phyloP scores from a whole-genome alignment of 2,113 vertebrate species.

The Siphamia tubifer region DNA sequence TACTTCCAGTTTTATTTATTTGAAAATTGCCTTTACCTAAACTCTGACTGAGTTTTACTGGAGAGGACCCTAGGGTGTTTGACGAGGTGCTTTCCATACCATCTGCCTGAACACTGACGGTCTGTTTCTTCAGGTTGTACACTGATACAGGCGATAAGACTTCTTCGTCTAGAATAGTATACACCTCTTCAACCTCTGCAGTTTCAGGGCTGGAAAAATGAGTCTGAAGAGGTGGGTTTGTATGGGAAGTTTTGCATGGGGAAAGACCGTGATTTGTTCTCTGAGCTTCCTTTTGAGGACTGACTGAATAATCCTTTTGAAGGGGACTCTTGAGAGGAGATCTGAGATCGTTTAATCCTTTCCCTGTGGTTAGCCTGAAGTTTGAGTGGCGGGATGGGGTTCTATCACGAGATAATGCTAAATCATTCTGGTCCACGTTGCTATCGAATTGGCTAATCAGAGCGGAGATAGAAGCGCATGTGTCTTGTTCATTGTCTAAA shows the following conservation, averaged over 20 bases:
- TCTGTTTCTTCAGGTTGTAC: slow-evolving; percentile 60
- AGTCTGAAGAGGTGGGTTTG: slow-evolving; percentile 33
- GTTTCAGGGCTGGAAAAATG: slow-evolving; percentile 79
- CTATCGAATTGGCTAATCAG: slow-evolving; percentile 86
- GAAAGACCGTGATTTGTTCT: slow-evolving; percentile 26
- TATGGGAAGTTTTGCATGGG: slow-evolving; percentile 2
- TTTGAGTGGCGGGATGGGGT: slow-evolving; percentile 23
- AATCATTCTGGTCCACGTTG: slow-evolving; percentile 66
- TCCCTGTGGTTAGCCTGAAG: slow-evolving; percentile 12
- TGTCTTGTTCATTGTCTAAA: slow-evolving; percentile 80
- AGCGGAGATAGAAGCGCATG: slow-evolving; percentile 85
- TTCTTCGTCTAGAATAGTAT: slow-evolving; percentile 80
- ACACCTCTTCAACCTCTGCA: slow-evolving; percentile 73
- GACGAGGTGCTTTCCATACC: slow-evolving; percentile 26
- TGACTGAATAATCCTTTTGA: background rate
- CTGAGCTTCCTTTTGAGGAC: slow-evolving; percentile 39
- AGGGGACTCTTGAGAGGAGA: slow-evolving; percentile 26
- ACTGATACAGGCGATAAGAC: slow-evolving; percentile 72
- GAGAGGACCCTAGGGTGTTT: slow-evolving; percentile 49
- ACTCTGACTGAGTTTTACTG: slow-evolving; percentile 43
- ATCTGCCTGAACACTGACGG: slow-evolving; percentile 35
- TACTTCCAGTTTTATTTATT: slow-evolving; percentile 3
- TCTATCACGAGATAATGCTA: slow-evolving; percentile 39
- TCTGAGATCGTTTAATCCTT: slow-evolving; percentile 18
- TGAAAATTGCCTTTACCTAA: slow-evolving; percentile 10